Conservation (phyloP, 2,113 vertebrate genomes). For the Bagarius yarrelli region DNA sequence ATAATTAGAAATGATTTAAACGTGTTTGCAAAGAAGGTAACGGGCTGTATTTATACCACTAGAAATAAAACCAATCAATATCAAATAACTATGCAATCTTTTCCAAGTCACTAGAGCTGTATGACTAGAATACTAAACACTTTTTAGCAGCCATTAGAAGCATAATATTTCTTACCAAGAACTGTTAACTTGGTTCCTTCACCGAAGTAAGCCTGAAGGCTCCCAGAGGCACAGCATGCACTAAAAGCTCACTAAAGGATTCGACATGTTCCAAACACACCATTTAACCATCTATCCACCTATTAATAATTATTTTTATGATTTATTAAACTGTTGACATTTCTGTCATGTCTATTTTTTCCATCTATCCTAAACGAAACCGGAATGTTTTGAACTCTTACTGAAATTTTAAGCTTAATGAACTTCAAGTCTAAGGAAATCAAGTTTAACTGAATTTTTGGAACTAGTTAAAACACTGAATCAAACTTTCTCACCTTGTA, state of each 20-base stretch:
- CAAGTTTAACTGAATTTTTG: neutral
- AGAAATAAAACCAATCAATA: neutral
- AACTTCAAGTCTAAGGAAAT: neutral
- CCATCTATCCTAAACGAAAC: neutral
- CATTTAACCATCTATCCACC: neutral
- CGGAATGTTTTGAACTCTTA: neutral
- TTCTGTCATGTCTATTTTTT: neutral
- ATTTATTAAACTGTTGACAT: neutral
- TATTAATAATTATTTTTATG: neutral
- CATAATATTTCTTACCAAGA: constrained; percentile 53
- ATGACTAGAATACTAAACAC: neutral
- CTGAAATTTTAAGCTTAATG: neutral
- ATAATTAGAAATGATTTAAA: neutral
- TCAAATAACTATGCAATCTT: neutral
- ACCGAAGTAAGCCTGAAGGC: constrained; percentile 55
- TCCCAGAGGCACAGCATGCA: constrained; percentile 25
- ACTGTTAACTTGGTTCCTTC: constrained; percentile 55
- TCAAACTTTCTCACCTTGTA: constrained; percentile 53
- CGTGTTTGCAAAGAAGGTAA: neutral
- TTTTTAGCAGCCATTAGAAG: neutral
- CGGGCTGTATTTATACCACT: neutral
- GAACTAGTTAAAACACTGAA: neutral
- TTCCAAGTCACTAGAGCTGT: neutral
- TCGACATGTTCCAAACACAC: neutral
- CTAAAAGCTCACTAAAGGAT: constrained; percentile 7